These are phyloP conservation scores for Eulemur rufifrons DNA, from an alignment of 2,113 vertebrate species.

Conservation along the genomic window DNA sequence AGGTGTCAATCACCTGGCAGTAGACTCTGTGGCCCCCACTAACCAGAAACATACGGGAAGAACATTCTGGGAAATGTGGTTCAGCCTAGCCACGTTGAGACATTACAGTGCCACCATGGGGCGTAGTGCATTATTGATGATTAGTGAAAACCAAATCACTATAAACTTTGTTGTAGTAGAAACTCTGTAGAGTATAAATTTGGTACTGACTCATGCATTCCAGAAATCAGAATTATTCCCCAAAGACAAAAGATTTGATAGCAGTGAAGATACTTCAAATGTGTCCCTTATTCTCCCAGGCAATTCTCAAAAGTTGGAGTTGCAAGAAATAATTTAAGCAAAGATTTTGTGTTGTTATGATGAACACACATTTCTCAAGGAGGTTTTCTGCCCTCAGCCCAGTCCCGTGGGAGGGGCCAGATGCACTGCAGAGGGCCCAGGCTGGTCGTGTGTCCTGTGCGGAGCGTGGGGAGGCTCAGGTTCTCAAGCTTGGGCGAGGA, in stretches of 20 bases:
- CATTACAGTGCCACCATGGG: not conserved
- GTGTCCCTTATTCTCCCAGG: not conserved
- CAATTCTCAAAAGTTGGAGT: not conserved
- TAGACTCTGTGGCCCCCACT: not conserved
- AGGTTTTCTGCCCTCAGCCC: not conserved
- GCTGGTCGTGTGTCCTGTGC: not conserved
- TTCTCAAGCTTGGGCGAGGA: not conserved
- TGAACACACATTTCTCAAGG: not conserved
- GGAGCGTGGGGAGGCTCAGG: not conserved
- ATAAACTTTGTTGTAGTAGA: not conserved
- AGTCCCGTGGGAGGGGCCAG: not conserved
- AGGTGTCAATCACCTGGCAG: not conserved
- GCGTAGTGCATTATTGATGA: not conserved
- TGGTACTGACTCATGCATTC: not conserved
- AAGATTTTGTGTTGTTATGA: not conserved
- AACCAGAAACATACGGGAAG: not conserved
- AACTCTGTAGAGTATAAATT: not conserved
- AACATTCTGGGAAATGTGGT: not conserved
- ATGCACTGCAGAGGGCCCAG: not conserved
- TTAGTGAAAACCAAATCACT: not conserved
- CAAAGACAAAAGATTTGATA: not conserved
- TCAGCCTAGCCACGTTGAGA: not conserved
- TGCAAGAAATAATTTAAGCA: not conserved
- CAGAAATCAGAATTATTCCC: not conserved
- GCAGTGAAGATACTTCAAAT: not conserved